Percentiles rank a stretch among this genome's conserved stretches.
phyloP scores from a whole-genome alignment of 2,113 vertebrate species.

The Felis catus region DNA sequence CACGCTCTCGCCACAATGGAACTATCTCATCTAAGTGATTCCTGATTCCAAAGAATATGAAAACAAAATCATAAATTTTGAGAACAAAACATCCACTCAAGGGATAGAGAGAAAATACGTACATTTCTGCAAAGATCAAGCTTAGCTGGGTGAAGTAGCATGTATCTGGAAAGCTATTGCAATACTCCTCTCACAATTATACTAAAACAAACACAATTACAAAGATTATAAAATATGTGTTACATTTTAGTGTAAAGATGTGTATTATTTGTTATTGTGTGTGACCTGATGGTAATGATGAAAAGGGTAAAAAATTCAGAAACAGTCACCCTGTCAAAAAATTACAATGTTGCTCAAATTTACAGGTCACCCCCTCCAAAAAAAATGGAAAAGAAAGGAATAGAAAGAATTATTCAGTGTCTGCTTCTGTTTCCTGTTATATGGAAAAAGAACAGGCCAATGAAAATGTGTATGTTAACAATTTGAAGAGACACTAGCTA shows the following conservation, averaged over 20 bases:
- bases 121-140: conserved; percentile 69
- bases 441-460: conserved; percentile 71
- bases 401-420: conserved; percentile 63
- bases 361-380: neutral
- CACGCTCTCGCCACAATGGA: conserved; percentile 96
- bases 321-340: conserved; percentile 67
- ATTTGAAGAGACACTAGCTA: conserved; percentile 74
- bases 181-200: conserved; percentile 72
- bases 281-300: conserved; percentile 55
- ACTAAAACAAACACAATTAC: conserved; percentile 76
- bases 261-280: conserved; percentile 71
- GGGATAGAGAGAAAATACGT: conserved; percentile 71
- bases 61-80: conserved; percentile 70
- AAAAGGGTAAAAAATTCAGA: conserved; percentile 69
- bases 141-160: conserved; percentile 65
- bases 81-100: conserved; percentile 66
- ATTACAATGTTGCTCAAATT: conserved; percentile 24
- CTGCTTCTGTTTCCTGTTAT: conserved; percentile 66
- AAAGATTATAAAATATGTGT: conserved; percentile 79
- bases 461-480: conserved; percentile 73
- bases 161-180: conserved; percentile 72
- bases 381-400: conserved; percentile 58
- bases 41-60: conserved; percentile 85
- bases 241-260: conserved; percentile 70
- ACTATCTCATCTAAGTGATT: conserved; percentile 90